Percentiles rank a stretch among this genome's conserved stretches.
phyloP scores from a whole-genome alignment of 1,140 invertebrate species.

The Dinothrombium tinctorium region DNA sequence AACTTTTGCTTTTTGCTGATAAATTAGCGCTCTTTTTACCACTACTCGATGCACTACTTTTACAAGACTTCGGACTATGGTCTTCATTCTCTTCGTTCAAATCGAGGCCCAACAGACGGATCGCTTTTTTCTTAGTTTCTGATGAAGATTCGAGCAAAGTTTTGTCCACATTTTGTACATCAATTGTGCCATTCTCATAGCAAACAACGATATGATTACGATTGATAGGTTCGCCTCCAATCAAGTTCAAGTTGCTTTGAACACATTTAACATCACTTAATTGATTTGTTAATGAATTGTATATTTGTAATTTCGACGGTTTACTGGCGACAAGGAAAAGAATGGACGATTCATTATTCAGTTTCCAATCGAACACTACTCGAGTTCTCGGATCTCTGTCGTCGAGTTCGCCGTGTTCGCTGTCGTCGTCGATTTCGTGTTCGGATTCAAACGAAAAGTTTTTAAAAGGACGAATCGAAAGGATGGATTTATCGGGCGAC shows the following conservation, averaged over 20 bases:
- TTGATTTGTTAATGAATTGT: constrained; percentile 3
- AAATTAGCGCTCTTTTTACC: too few species aligned
- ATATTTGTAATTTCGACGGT: background rate
- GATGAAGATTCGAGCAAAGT: constrained; percentile 5
- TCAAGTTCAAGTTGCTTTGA: constrained; percentile 1
- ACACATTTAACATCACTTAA: background rate
- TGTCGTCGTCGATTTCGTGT: background rate
- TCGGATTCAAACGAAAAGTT: too few species aligned
- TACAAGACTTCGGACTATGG: too few species aligned
- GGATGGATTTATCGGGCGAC: constrained; percentile 5
- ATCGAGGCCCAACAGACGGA: constrained; percentile 10
- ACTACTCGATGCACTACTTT: too few species aligned
- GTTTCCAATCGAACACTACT: background rate
- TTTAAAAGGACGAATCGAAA: background rate
- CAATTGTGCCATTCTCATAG: constrained; percentile 10
- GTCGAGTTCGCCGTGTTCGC: background rate
- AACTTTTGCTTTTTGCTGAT: too few species aligned
- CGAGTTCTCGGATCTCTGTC: background rate
- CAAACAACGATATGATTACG: constrained; percentile 10
- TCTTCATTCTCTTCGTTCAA: too few species aligned
- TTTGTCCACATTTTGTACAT: constrained; percentile 6
- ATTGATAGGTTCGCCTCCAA: constrained; percentile 7
- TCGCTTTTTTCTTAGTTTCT: constrained; percentile 9
- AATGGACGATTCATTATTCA: background rate
- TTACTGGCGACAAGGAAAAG: constrained; percentile 5